A percentile compares a stretch with the other conserved stretches of the same genome.
Evolutionary conservation across 1,140 invertebrate genomes (phyloP).

Genomic region (Cydia splendana): DNA sequence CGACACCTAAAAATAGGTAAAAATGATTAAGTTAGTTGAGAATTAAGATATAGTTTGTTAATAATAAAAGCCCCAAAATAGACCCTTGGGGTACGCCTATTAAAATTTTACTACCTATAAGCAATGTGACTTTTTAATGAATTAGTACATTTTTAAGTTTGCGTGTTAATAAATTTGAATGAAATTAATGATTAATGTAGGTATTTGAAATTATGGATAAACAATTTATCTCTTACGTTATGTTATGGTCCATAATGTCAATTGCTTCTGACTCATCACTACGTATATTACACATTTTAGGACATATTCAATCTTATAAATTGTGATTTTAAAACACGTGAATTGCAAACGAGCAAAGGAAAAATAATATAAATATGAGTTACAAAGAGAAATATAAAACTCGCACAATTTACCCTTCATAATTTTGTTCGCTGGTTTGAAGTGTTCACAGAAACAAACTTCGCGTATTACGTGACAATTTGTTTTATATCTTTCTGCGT

Average conservation of each 20-base stretch:
- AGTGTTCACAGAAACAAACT: slow-evolving; percentile 11
- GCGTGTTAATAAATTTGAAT: neutral
- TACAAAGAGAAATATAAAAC: too few relatives aligned
- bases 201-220: too few relatives aligned
- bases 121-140: neutral
- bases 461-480: neutral
- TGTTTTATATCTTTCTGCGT: slow-evolving; percentile 13
- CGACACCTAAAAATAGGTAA: slow-evolving; percentile 38
- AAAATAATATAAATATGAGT: neutral
- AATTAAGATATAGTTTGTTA: neutral
- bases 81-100: neutral
- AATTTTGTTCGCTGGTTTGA: neutral
- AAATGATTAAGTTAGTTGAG: neutral
- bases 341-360: neutral
- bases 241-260: neutral
- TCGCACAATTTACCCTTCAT: slow-evolving; percentile 34
- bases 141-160: neutral
- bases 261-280: neutral
- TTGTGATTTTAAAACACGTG: neutral
- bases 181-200: too few relatives aligned
- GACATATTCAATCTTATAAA: neutral
- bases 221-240: too few relatives aligned
- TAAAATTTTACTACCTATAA: neutral
- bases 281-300: neutral
- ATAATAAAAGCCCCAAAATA: neutral